These are phyloP conservation scores for Agrotis ipsilon DNA, from an alignment of 2,888 invertebrate species.

Conservation along the genomic window DNA sequence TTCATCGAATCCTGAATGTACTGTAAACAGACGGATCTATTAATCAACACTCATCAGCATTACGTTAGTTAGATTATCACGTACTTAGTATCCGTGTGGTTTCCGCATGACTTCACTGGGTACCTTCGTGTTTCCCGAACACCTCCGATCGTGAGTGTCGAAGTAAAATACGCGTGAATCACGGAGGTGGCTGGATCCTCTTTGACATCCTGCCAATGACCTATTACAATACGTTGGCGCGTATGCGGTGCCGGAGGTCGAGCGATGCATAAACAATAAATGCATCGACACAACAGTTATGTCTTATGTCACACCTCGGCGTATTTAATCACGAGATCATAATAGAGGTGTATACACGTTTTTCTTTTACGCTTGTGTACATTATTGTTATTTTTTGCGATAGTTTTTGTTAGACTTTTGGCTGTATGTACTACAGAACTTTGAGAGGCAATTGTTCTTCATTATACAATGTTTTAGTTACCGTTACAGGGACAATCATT, in stretches of 20 bases:
- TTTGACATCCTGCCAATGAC: slow-evolving; percentile 87
- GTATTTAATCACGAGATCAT: slow-evolving; percentile 58
- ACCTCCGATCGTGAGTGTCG: slow-evolving; percentile 41
- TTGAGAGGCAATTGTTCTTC: not conserved
- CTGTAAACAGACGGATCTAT: slow-evolving; percentile 49
- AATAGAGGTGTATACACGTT: slow-evolving; percentile 25
- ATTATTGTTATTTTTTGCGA: slow-evolving; percentile 8
- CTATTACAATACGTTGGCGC: slow-evolving; percentile 77
- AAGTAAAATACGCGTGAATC: slow-evolving; percentile 68
- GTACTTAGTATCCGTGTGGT: slow-evolving; percentile 63
- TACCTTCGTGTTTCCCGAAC: slow-evolving; percentile 47
- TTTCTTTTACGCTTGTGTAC: slow-evolving; percentile 43
- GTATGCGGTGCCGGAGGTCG: slow-evolving; percentile 63
- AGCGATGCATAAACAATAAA: slow-evolving; percentile 66
- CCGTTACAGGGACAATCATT: slow-evolving; percentile 4
- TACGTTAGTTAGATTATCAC: slow-evolving; percentile 70
- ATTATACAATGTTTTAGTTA: not conserved
- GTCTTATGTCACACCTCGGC: slow-evolving; percentile 63
- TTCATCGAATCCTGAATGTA: not conserved
- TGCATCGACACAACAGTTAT: slow-evolving; percentile 63
- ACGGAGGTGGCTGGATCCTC: slow-evolving; percentile 68
- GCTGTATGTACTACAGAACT: not conserved
- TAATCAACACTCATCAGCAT: slow-evolving; percentile 38
- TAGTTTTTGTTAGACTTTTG: slow-evolving; percentile 8
- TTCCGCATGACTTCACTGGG: slow-evolving; percentile 71